Evolutionary conservation across 2,113 vertebrate genomes (phyloP), one percentile per base, ranked within the genome.

Genomic region (Merops nubicus): DNA sequence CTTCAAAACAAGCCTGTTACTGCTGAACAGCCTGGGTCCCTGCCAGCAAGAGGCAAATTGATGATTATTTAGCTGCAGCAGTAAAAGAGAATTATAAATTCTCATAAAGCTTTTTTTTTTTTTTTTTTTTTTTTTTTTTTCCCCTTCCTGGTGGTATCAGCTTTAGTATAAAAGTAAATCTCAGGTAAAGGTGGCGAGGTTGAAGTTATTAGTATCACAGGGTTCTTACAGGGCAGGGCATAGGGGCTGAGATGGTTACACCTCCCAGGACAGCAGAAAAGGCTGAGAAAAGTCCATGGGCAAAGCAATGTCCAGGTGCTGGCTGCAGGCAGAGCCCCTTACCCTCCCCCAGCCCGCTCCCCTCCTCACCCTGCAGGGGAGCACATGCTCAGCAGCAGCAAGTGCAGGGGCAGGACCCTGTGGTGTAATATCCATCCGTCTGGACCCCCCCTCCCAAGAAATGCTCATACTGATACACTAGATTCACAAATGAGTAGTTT

Each of bases 1-100:
- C 64, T 92, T 96, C 93, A 84, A 87, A 96, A 93, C 72, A 86
- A 95, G 50, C 29, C 72, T 86, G 85, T 81, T 90, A 64, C 43
- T 93, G 31, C 88, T 93, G 68, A 94, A 36, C 40, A 92, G 65
- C 47, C 64, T 94, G 88, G 17, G n/a, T 42, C 31, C 29, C 64
- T 91, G 94, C 87, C 92, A 97, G 65, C 67, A 88, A 77, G 68
- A 69, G 93, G 77, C 43, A 82, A 93, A 75, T 5, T 65, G 65
- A 43, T 57, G 75, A 85, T 81, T 92, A 84, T 51, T 85, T 64
- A 92, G 47, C 43, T 84, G 56, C 2, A 6, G 68, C 78, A 81
- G 72, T 80, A 81, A 81, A 29, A 50, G 51, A 77, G 47, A 84
- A 81, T 7, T 68, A 36, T 62, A 81, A 91, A 70, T 86, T 63